Evolutionary conservation across 2,113 vertebrate genomes (phyloP), one percentile per base, ranked within the genome.

Genomic region (Varanus salvator): DNA sequence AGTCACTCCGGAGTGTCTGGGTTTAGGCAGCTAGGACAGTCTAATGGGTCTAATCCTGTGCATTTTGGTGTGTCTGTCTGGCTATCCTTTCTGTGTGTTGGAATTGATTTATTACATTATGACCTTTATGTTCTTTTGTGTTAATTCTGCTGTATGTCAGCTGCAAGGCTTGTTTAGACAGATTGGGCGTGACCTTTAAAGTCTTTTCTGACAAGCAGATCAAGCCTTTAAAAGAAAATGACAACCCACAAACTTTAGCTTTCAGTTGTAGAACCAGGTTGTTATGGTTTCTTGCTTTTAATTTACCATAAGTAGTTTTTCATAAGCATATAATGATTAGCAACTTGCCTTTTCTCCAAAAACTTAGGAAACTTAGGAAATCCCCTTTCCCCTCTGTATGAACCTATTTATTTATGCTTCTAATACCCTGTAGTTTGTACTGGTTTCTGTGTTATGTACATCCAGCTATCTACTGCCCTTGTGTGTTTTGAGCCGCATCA

Each of bases 111-210:
- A 9, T 15, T 68, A 2, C 95, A 85, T 91, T 93, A 6, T 81
- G 93, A 93, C 92, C 94, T 81, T 64, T 88, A 54, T 91, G 94
- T 95, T 95, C 95, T 86, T 94, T 92, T 91, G 89, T 52, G 75
- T 60, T 72, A 89, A 93, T 94, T 82, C 95, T 96, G 93, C 93
- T 94, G 17, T 81, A 85, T 93, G 86, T 96, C 95, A 93, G 69
- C 93, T 90, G 89, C 90, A 92, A 94, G 90, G 50, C 82, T 96
- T 95, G 89, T 93, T 96, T 95, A 94, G 93, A 72, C 85, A 89
- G 86, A 9, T 87, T 90, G 91, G 90, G 86, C 77, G 93, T 93
- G 91, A 80, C 93, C 92, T 81, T 92, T 90, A 82, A 91, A 88
- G 87, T 52, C 34, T 74, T 72, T 82, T 8, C 78, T 82, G 80